A percentile compares a stretch with the other conserved stretches of the same genome.
These are phyloP conservation scores for Neolamprologus tretocephalus DNA, from an alignment of 2,113 vertebrate species.

Conservation along the genomic window DNA sequence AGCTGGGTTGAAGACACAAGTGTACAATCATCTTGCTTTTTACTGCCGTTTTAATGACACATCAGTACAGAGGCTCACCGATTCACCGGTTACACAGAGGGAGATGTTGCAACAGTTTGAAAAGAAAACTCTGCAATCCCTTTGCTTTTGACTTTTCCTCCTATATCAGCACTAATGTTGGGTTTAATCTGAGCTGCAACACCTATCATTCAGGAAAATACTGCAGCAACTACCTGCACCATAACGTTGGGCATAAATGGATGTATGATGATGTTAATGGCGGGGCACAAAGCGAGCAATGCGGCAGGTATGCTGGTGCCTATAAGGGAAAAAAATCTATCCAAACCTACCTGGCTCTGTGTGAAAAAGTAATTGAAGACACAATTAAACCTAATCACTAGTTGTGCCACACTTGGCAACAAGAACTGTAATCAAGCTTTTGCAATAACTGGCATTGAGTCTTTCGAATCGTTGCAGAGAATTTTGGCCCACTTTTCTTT, in stretches of 20 bases:
- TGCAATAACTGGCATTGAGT: background rate
- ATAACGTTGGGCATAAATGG: background rate
- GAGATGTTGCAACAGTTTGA: background rate
- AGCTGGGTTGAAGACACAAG: background rate
- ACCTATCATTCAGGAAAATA: background rate
- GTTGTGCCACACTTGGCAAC: background rate
- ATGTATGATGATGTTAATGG: background rate
- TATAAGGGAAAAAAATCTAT: background rate
- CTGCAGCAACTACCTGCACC: background rate
- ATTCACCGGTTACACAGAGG: background rate
- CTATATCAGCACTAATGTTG: background rate
- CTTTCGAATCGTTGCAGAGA: background rate
- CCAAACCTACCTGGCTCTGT: background rate
- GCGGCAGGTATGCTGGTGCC: background rate
- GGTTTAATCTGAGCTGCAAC: background rate
- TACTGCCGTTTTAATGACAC: background rate
- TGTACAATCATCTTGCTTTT: background rate
- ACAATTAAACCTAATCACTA: background rate
- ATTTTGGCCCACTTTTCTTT: background rate
- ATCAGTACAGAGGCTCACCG: background rate
- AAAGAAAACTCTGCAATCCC: background rate
- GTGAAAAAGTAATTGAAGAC: background rate
- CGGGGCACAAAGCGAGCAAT: background rate
- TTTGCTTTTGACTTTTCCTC: background rate
- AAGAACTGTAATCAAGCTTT: background rate